These are phyloP conservation scores for Exaiptasia diaphana DNA, from an alignment of 64 coral and sea anemone genomes.

Conservation along the genomic window DNA sequence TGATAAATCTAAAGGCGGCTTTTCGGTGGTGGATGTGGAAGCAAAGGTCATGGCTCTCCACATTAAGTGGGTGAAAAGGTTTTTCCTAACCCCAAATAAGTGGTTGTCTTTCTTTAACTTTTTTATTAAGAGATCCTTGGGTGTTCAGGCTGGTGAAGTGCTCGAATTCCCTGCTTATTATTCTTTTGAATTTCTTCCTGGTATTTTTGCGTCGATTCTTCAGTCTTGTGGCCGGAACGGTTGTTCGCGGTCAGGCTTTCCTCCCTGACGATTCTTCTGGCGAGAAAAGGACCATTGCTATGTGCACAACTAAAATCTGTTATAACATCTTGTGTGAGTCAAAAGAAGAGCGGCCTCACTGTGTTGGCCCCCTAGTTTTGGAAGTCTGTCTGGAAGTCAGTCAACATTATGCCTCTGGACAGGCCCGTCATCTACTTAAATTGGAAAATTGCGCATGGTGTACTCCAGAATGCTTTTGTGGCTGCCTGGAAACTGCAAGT, in stretches of 20 bases:
- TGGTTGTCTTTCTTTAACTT: not conserved
- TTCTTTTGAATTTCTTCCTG: not conserved
- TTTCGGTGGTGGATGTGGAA: not conserved
- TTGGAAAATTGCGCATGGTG: constrained; percentile 24
- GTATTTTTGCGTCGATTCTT: not conserved
- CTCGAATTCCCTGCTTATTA: not conserved
- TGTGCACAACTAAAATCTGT: not conserved
- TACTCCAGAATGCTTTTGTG: not conserved
- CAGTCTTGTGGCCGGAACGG: too few species aligned
- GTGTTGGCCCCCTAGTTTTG: not conserved
- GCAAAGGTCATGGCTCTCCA: not conserved
- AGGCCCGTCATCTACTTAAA: not conserved
- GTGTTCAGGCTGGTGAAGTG: not conserved
- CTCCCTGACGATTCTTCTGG: not conserved
- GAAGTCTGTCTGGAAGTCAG: not conserved
- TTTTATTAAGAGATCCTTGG: not conserved
- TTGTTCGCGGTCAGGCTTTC: too few species aligned
- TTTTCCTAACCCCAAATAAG: not conserved
- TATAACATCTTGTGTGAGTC: not conserved
- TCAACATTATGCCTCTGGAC: not conserved
- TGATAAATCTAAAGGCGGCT: not conserved
- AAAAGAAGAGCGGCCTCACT: not conserved
- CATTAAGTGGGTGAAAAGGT: not conserved
- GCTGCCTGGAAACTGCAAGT: constrained; percentile 11
- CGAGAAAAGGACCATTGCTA: not conserved